Base-by-base conservation (phyloP, 2,888 invertebrate genomes). In the Oscheius myriophilus region DNA sequence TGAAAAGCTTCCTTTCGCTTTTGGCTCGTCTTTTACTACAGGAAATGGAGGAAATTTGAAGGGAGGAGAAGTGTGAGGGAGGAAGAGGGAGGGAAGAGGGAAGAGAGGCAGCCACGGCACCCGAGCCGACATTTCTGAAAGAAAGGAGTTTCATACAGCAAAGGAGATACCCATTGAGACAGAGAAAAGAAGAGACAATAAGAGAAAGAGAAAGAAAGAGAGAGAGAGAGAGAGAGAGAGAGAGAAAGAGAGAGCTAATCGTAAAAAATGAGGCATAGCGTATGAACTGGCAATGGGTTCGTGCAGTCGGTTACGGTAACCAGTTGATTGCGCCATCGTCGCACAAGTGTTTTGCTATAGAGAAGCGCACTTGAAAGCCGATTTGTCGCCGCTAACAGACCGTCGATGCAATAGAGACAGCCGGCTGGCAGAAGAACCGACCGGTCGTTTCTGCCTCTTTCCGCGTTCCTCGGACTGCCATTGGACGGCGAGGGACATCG, bases 41-140 rank as follows among this genome's bases (percentile, higher is more conserved):
- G 59, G 57, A 57, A 57, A 18, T 3, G n/a, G 26, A 57, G 33
- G 18, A 26, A n/a, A 41, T 21, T 58, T 58, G 33, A 39, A 6
- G 42, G 41, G 11, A 58, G 43, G 33, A 12, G 51, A 43, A 2
- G 63, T 18, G 21, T 26, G 23, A 16, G 66, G 66, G 16, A 66
- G 41, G 21, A 66, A 67, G 7, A 67, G 45, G 11, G 66, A 53
- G 18, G 51, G 55, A 21, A 66, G 66, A 21, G 66, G 66, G 42
- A 66, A 66, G 66, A 66, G 25, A 21, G 66, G 66, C 58, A 66
- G 42, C 66, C 66, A 66, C 42, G 66, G 63, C 18, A 61, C 61
- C 61, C 63, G 21, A 21, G 63, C 53, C 52, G 63, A 63, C 63
- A 63, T 63, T 18, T 18, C 42, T 41, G 52, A 49, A 61, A 16